These are phyloP conservation scores for Potamarius usumacintae DNA, from an alignment of 2,113 vertebrate genomes.

Conservation along the genomic window DNA sequence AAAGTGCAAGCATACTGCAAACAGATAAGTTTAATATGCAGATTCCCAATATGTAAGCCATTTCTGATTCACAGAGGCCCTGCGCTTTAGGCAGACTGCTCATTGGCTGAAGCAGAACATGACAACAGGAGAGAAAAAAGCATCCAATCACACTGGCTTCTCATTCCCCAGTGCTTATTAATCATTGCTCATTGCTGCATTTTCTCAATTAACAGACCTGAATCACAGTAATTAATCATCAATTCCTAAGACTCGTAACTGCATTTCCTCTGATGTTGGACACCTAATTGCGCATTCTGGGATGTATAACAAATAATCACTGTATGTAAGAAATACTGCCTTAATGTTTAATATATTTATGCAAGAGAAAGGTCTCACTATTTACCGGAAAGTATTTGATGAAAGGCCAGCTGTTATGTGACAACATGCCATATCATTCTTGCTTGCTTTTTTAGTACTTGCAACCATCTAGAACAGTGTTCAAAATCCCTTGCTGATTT, in stretches of 20 bases:
- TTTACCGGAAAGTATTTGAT: not conserved
- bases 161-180: not conserved
- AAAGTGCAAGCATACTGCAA: not conserved
- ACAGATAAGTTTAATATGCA: not conserved
- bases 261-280: not conserved
- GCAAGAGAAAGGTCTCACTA: not conserved
- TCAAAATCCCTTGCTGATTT: not conserved
- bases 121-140: constrained; percentile 32
- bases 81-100: not conserved
- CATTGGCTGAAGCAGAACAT: constrained; percentile 29
- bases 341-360: not conserved
- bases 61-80: constrained; percentile 15
- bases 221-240: not conserved
- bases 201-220: not conserved
- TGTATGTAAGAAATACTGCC: not conserved
- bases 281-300: not conserved
- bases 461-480: not conserved
- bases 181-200: not conserved
- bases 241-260: not conserved
- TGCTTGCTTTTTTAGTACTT: not conserved
- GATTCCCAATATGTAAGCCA: constrained; percentile 14
- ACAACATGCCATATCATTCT: not conserved
- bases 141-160: constrained; percentile 33
- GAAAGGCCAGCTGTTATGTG: not conserved
- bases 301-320: not conserved